Evolutionary conservation across 2,888 invertebrate genomes (phyloP).

Genomic region (Cryptocheilus praepositus): DNA sequence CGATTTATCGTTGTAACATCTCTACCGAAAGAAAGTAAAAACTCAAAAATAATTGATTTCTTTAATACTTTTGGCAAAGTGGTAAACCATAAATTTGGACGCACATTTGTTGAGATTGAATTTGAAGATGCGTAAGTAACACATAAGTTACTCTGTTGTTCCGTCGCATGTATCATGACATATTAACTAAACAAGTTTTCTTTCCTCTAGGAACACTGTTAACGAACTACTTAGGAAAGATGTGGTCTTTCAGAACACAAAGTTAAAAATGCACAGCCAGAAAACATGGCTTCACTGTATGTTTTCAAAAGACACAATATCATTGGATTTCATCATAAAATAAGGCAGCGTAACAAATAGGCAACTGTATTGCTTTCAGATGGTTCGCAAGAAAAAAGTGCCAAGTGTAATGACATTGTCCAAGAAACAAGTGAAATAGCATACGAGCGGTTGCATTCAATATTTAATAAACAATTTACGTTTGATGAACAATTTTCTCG

Average conservation of each 20-base stretch:
- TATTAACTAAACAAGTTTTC: background rate
- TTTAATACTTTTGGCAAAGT: slow-evolving; percentile 61
- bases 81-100: slow-evolving; percentile 36
- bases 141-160: slow-evolving; percentile 1
- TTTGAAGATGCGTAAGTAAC: slow-evolving; percentile 56
- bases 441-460: slow-evolving; percentile 56
- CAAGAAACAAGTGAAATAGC: slow-evolving; percentile 38
- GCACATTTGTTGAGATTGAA: slow-evolving; percentile 53
- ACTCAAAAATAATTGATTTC: slow-evolving; percentile 37
- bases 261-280: too few species aligned
- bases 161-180: background rate
- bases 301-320: too few species aligned
- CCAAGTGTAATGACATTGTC: background rate
- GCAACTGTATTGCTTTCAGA: slow-evolving; percentile 16
- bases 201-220: background rate
- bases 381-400: slow-evolving; percentile 2
- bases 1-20: slow-evolving; percentile 60
- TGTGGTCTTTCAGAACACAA: too few species aligned
- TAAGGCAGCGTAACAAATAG: background rate
- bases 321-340: too few species aligned
- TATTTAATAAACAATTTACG: slow-evolving; percentile 48
- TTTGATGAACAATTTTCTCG: slow-evolving; percentile 60
- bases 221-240: too few species aligned
- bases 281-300: too few species aligned
- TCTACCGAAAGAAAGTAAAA: slow-evolving; percentile 42